These are phyloP conservation scores for Dicyrtoma fusca DNA, from an alignment of 2,888 invertebrate species.

Conservation along the genomic window DNA sequence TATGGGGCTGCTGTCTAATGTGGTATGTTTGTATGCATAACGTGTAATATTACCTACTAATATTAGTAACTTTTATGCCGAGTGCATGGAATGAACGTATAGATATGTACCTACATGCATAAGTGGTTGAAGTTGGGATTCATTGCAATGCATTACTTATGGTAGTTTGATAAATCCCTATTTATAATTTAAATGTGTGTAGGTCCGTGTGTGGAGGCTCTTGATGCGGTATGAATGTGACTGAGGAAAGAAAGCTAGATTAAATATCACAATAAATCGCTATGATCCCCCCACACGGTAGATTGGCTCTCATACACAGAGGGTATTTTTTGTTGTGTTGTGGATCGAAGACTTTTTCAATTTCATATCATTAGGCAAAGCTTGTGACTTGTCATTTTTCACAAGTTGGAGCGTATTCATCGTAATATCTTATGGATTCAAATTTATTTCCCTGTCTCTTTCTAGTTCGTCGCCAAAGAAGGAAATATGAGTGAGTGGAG, in stretches of 20 bases:
- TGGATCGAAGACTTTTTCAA: conserved; percentile 43
- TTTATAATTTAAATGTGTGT: no score
- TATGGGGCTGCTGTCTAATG: no score
- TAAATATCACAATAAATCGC: conserved; percentile 42
- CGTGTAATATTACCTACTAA: no score
- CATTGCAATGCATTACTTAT: no score
- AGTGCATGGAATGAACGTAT: no score
- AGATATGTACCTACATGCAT: no score
- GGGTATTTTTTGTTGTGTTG: conserved; percentile 19
- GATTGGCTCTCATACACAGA: conserved; percentile 25
- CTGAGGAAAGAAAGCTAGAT: conserved; percentile 35
- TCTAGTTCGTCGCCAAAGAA: conserved; percentile 25
- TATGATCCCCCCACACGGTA: conserved; percentile 31
- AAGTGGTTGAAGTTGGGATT: no score
- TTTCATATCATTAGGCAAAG: conserved; percentile 45
- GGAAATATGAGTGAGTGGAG: conserved; percentile 33
- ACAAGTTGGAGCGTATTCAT: conserved; percentile 39
- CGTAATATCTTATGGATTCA: conserved; percentile 42
- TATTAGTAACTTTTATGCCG: no score
- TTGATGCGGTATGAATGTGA: background rate
- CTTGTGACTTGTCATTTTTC: conserved; percentile 49
- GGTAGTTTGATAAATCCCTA: no score
- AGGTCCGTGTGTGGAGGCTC: no score
- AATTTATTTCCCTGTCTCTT: conserved; percentile 50
- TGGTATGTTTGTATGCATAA: no score